Percentiles rank a stretch among this genome's conserved stretches.
phyloP scores from a whole-genome alignment of 2,113 vertebrate species.

The Lanius collurio region DNA sequence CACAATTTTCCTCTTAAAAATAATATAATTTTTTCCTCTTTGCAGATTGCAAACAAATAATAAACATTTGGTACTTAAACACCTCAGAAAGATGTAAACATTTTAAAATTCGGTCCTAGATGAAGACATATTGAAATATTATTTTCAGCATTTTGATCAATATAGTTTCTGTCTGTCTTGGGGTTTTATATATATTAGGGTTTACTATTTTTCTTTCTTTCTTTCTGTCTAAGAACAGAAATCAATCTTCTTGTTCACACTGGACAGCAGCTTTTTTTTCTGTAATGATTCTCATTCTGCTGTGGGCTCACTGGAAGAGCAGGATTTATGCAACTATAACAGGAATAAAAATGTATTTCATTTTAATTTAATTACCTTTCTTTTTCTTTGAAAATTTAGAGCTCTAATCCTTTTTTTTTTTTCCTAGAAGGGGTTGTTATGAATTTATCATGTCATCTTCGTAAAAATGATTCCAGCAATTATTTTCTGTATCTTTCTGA shows the following conservation, averaged over 20 bases:
- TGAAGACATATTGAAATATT: not conserved
- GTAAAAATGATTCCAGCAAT: not conserved
- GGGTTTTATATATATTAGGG: not conserved
- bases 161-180: not conserved
- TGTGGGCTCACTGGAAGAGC: not conserved
- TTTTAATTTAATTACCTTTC: not conserved
- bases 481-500: not conserved
- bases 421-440: not conserved
- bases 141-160: not conserved
- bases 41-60: not conserved
- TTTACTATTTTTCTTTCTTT: not conserved
- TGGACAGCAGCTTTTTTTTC: not conserved
- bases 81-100: not conserved
- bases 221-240: not conserved
- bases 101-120: not conserved
- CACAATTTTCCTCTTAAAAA: not conserved
- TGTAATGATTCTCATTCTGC: not conserved
- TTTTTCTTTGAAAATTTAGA: not conserved
- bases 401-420: not conserved
- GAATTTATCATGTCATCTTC: not conserved
- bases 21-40: not conserved
- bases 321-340: not conserved
- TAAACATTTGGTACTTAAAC: not conserved
- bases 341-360: not conserved
- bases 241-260: not conserved